A percentile compares a stretch with the other conserved stretches of the same genome.
These are phyloP conservation scores for Drepanosiphum platanoidis DNA, from an alignment of 2,888 invertebrate genomes.

Conservation along the genomic window DNA sequence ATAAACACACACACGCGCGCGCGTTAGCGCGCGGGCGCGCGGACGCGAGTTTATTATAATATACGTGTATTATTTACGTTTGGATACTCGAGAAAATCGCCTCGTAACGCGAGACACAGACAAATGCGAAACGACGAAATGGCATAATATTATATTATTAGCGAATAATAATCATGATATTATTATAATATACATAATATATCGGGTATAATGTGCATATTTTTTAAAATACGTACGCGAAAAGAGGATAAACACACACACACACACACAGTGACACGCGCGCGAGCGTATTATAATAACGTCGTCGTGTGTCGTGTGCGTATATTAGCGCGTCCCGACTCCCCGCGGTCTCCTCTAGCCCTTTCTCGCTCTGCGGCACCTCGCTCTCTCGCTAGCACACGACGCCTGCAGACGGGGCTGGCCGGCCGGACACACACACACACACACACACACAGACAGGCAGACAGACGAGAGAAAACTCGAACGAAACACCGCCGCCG, in stretches of 20 bases:
- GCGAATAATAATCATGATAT: too few relatives aligned
- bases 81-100: not conserved
- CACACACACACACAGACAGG: not conserved
- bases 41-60: too few relatives aligned
- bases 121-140: not conserved
- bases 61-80: not conserved
- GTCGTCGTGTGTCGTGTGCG: not conserved
- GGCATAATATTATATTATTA: not conserved
- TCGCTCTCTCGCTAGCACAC: not conserved
- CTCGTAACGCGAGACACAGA: not conserved
- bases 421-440: not conserved
- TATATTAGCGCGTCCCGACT: not conserved
- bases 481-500: too few relatives aligned
- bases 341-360: not conserved
- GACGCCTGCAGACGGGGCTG: not conserved
- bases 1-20: too few relatives aligned
- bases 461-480: not conserved
- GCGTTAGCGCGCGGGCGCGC: not conserved
- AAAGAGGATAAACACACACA: not conserved
- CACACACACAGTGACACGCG: not conserved
- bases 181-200: not conserved
- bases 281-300: not conserved
- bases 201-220: not conserved
- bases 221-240: not conserved
- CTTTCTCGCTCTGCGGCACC: not conserved